Conservation (phyloP, 1,140 invertebrate genomes). For the Halesus radiatus region DNA sequence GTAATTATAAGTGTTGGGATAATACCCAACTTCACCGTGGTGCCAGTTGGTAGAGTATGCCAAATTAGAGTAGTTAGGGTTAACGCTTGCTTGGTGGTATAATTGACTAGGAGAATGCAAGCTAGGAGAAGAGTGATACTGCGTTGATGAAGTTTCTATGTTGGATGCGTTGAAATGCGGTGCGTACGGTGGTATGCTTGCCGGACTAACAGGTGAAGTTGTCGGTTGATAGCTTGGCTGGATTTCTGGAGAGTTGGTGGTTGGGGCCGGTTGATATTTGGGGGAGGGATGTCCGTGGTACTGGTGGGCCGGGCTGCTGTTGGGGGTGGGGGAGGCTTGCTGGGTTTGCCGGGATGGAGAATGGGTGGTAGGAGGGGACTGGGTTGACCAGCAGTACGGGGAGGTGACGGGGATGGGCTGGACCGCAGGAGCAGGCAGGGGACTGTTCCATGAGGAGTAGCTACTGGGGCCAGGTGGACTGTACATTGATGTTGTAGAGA, state of each 20-base stretch:
- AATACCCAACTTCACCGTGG: slow-evolving; percentile 51
- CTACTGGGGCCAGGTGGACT: slow-evolving; percentile 57
- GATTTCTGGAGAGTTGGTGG: slow-evolving; percentile 63
- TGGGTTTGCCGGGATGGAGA: slow-evolving; percentile 63
- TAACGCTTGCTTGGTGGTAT: slow-evolving; percentile 53
- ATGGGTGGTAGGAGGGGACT: slow-evolving; percentile 62
- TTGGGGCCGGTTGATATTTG: slow-evolving; percentile 57
- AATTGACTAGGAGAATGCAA: slow-evolving; percentile 47
- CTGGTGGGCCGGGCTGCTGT: slow-evolving; percentile 59
- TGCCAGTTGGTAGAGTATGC: slow-evolving; percentile 52
- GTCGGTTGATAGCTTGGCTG: slow-evolving; percentile 59
- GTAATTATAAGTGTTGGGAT: slow-evolving; percentile 52
- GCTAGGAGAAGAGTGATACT: slow-evolving; percentile 35
- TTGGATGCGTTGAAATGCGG: slow-evolving; percentile 40
- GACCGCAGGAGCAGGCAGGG: slow-evolving; percentile 20
- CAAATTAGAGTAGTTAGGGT: slow-evolving; percentile 50
- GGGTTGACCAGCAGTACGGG: slow-evolving; percentile 63
- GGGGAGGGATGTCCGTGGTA: slow-evolving; percentile 49
- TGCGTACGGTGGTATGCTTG: slow-evolving; percentile 16
- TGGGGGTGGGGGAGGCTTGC: slow-evolving; percentile 62
- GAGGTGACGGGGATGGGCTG: slow-evolving; percentile 56
- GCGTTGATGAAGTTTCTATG: background rate
- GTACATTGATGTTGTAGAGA: slow-evolving; percentile 62
- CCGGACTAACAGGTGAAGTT: slow-evolving; percentile 43
- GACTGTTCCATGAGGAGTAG: slow-evolving; percentile 50